Base-by-base conservation (phyloP, 2,888 invertebrate species). In the Matsumyia berberina region DNA sequence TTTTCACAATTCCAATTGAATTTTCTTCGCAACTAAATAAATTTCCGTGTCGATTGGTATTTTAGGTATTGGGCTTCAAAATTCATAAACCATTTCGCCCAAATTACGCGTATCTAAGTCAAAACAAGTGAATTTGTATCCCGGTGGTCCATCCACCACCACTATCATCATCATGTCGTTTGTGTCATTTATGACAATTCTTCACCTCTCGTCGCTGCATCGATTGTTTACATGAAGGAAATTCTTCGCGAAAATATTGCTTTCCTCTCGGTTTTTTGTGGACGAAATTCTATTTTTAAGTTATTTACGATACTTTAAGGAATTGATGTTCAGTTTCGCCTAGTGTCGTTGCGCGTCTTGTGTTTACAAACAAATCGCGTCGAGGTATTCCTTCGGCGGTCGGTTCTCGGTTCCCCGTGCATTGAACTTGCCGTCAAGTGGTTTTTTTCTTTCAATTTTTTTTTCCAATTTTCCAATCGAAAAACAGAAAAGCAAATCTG, bases 301-400 rank as follows among this genome's bases (percentile, higher is more conserved):
- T 76, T 69, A 53, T 79, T 79, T 53, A 9, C 42, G 7, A 83
- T 72, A n/a, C n/a, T 33, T 11, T 11, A n/a, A 39, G 17, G 33
- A 35, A 8, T 24, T 11, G 57, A 15, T n/a, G 19, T 77, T 57
- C 17, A n/a, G 17, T 39, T 6, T 11, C n/a, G 31, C n/a, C 37
- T 42, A 39, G 31, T 24, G 9, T 8, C 24, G 24, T 24, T 4
- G 24, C 4, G 64, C 19, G 39, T 66, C 24, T n/a, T 72, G 11
- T 83, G 83, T 83, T 83, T 83, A 83, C 69, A 69, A 83, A 83
- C 83, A 83, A 83, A 73, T 70, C 60, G 1, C 4, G 29, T 53
- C 37, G 29, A 19, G 19, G 37, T 33, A 11, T 44, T 55, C 44
- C 39, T n/a, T 35, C 24, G 37, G 29, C n/a, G 31, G 33, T 11